phyloP scores from a whole-genome alignment of 2,113 vertebrate genomes.

The Catagonus wagneri region DNA sequence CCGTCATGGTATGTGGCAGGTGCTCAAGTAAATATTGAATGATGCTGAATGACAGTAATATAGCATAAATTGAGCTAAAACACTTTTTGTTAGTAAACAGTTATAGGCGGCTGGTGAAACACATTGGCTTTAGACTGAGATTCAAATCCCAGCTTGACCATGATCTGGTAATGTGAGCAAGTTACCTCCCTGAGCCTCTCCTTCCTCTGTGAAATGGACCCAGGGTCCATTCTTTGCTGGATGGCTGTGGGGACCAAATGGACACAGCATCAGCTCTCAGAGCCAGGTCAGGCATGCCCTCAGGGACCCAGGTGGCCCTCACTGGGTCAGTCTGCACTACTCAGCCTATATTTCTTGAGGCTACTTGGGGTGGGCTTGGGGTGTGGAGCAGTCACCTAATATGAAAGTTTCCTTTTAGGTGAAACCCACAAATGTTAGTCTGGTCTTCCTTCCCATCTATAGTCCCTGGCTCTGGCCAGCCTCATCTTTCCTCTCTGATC shows the following conservation, averaged over 20 bases:
- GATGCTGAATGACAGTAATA: slow-evolving; percentile 32
- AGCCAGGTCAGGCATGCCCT: neutral
- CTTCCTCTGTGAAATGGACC: slow-evolving; percentile 15
- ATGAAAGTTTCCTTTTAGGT: slow-evolving; percentile 16
- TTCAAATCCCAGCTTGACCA: slow-evolving; percentile 6
- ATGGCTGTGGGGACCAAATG: neutral
- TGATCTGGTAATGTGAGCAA: neutral
- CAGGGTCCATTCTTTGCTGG: neutral
- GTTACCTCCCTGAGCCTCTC: neutral
- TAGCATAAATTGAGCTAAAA: slow-evolving; percentile 7
- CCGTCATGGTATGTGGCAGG: neutral
- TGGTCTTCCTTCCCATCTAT: neutral
- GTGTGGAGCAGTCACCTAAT: neutral
- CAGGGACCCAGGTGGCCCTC: neutral
- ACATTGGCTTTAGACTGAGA: slow-evolving; percentile 29
- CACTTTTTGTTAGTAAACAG: slow-evolving; percentile 10
- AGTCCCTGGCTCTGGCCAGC: neutral
- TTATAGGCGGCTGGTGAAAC: slow-evolving; percentile 41
- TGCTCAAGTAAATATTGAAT: slow-evolving; percentile 44
- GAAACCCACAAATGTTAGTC: neutral
- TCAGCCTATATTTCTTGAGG: neutral
- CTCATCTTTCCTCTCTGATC: neutral
- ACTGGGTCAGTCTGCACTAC: neutral
- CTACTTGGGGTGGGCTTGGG: neutral
- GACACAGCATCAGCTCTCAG: neutral